Percentiles rank a stretch among this genome's conserved stretches.
Conservation (phyloP, 1,140 invertebrate genomes). For the Bombus impatiens region DNA sequence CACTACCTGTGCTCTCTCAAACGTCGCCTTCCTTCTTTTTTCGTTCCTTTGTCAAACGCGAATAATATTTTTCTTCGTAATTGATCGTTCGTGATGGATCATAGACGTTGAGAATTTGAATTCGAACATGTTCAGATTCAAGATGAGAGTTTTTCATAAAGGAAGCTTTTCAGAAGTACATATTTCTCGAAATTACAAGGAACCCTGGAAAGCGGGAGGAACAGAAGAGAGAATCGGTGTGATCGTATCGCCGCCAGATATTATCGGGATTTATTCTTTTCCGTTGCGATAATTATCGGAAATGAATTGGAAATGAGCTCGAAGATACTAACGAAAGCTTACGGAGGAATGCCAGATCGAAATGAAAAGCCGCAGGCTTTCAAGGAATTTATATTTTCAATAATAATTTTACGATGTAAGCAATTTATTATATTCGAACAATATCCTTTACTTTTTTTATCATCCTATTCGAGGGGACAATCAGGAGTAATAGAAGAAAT, state of each 20-base stretch:
- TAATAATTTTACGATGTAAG: too few relatives aligned
- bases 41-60: neutral
- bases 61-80: neutral
- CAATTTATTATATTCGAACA: neutral
- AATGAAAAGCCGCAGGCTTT: neutral
- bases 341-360: neutral
- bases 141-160: too few relatives aligned
- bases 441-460: neutral
- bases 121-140: neutral
- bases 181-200: neutral
- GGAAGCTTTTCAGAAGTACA: too few relatives aligned
- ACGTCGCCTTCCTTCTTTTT: too few relatives aligned
- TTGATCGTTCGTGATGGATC: neutral
- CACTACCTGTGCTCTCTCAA: neutral
- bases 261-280: constrained; percentile 36
- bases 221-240: neutral
- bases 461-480: neutral
- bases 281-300: constrained; percentile 35
- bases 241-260: constrained; percentile 28
- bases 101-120: neutral
- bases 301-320: constrained; percentile 16
- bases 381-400: neutral
- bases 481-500: neutral
- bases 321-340: neutral
- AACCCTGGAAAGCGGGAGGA: neutral